These are phyloP conservation scores for Montipora capricornis DNA, from an alignment of 64 coral and sea anemone species.

Conservation along the genomic window DNA sequence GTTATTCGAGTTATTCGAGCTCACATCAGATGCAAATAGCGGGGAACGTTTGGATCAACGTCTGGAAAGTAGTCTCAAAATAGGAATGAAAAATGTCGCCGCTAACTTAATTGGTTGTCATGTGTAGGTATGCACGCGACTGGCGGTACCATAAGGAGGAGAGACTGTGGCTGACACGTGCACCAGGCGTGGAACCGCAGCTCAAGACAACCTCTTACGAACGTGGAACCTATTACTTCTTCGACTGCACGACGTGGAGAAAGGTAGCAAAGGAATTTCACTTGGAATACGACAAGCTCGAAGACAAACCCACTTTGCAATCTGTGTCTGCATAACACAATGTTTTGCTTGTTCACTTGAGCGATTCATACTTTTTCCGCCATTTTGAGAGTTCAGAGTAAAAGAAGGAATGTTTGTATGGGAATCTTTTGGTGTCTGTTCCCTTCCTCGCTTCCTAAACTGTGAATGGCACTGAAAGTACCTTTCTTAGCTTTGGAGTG, in stretches of 20 bases:
- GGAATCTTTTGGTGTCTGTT: neutral
- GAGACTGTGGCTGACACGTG: conserved; percentile 95
- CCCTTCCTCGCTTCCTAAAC: neutral
- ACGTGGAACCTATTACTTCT: conserved; percentile 96
- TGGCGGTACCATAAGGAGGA: conserved; percentile 99
- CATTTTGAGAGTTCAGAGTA: neutral
- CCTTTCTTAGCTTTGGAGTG: neutral
- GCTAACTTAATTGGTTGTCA: neutral
- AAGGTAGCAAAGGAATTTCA: conserved; percentile 97
- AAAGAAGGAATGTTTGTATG: neutral
- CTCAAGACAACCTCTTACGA: conserved; percentile 91
- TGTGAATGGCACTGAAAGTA: neutral
- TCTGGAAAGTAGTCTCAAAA: no score
- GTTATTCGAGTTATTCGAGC: no score
- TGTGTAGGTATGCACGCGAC: conserved; percentile 88
- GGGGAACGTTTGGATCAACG: no score
- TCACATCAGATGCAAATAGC: no score
- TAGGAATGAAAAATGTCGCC: neutral
- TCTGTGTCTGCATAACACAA: conserved; percentile 61
- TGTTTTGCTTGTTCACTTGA: neutral
- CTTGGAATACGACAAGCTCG: conserved; percentile 95
- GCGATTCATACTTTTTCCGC: neutral
- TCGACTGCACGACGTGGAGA: conserved; percentile 93
- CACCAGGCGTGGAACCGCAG: conserved; percentile 90
- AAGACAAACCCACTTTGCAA: conserved; percentile 94